A percentile compares a stretch with the other conserved stretches of the same genome.
phyloP scores from a whole-genome alignment of 2,113 vertebrate genomes.

The Anoura caudifer region DNA sequence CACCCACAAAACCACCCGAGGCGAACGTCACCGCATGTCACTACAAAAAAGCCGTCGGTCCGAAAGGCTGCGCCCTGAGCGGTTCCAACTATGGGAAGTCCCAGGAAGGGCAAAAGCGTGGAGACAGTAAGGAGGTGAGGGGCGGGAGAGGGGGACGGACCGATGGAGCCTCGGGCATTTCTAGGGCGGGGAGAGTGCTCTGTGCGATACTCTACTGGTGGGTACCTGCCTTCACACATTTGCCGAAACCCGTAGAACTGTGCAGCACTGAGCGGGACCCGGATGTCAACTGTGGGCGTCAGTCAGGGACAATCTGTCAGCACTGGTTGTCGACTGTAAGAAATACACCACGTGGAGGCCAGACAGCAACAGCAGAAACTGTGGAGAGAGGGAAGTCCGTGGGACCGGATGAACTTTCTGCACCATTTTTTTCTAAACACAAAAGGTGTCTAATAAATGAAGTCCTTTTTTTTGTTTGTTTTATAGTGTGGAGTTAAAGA shows the following conservation, averaged over 20 bases:
- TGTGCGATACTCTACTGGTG: rapidly evolving
- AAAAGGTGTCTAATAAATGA: background rate
- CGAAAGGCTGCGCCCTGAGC: no score
- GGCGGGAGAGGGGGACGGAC: background rate
- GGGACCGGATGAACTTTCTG: background rate
- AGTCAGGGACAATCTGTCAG: rapidly evolving
- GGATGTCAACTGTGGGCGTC: rapidly evolving
- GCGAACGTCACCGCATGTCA: background rate
- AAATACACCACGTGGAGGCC: rapidly evolving
- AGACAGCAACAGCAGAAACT: rapidly evolving
- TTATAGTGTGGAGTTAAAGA: background rate
- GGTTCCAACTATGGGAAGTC: background rate
- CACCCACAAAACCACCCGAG: background rate
- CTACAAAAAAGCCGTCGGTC: background rate
- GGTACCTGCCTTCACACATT: rapidly evolving
- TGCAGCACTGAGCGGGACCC: no score
- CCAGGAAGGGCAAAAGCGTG: background rate
- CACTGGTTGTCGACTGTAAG: rapidly evolving
- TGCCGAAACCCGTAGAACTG: background rate
- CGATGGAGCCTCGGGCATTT: background rate
- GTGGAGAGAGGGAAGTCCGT: background rate
- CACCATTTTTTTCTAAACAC: background rate
- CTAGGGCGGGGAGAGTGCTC: background rate
- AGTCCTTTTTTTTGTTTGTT: no score
- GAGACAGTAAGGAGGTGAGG: rapidly evolving